phyloP scores from a whole-genome alignment of 2,113 vertebrate species.

The Osmerus mordax region DNA sequence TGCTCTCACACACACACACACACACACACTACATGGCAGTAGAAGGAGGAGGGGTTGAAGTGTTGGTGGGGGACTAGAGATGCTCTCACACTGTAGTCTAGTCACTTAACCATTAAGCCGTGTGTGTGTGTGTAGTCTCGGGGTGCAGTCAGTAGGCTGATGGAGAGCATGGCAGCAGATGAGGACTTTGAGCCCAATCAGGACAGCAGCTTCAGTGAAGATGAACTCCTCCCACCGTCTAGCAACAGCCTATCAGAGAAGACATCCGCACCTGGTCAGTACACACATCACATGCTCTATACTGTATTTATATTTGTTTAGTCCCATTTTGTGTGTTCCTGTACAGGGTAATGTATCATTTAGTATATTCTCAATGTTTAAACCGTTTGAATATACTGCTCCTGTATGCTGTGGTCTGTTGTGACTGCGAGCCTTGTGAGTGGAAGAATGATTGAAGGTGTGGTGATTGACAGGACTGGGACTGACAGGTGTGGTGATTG shows the following conservation, averaged over 20 bases:
- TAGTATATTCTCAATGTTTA: too few relatives aligned
- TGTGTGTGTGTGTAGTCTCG: conserved; percentile 58
- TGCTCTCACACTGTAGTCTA: too few relatives aligned
- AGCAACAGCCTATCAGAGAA: conserved; percentile 70
- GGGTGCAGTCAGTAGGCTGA: conserved; percentile 92
- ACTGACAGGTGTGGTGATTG: background rate
- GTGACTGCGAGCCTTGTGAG: too few relatives aligned
- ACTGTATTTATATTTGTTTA: background rate
- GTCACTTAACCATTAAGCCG: background rate
- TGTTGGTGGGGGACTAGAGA: too few relatives aligned
- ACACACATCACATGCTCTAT: background rate
- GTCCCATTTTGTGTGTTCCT: background rate
- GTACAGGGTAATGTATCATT: too few relatives aligned
- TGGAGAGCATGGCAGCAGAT: conserved; percentile 98
- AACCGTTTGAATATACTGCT: too few relatives aligned
- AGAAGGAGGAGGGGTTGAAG: too few relatives aligned
- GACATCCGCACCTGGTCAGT: conserved; percentile 82
- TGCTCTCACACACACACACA: background rate
- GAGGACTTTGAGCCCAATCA: conserved; percentile 97
- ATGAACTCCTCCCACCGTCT: conserved; percentile 76
- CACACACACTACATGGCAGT: too few relatives aligned
- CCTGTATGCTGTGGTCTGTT: background rate
- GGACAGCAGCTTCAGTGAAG: conserved; percentile 98
- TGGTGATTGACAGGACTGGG: background rate
- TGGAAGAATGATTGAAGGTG: too few relatives aligned